phyloP scores from a whole-genome alignment of 2,888 invertebrate genomes.

The Drosophila siamana region DNA sequence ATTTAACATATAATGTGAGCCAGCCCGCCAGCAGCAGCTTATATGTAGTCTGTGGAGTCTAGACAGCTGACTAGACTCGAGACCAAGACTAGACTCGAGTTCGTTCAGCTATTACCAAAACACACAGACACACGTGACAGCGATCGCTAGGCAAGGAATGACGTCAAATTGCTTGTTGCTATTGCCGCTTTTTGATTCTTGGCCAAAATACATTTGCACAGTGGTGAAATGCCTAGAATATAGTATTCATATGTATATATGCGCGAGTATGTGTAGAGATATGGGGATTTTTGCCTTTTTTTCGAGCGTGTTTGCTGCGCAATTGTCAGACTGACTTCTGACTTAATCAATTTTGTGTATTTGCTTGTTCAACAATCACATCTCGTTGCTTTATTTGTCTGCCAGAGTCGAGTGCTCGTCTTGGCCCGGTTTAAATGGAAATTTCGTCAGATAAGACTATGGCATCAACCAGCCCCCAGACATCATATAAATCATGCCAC shows the following conservation, averaged over 20 bases:
- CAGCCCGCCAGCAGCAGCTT: too few relatives aligned
- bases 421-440: constrained; percentile 11
- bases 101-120: constrained; percentile 16
- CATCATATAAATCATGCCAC: constrained; percentile 22
- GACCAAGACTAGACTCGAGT: background rate
- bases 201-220: constrained; percentile 61
- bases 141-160: constrained; percentile 30
- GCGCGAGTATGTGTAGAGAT: constrained; percentile 6
- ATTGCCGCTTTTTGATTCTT: constrained; percentile 36
- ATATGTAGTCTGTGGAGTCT: constrained; percentile 20
- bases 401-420: constrained; percentile 17
- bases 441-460: constrained; percentile 10
- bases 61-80: constrained; percentile 38
- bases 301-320: constrained; percentile 54
- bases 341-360: constrained; percentile 40
- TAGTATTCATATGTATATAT: constrained; percentile 11
- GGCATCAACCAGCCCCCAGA: constrained; percentile 36
- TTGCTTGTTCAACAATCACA: constrained; percentile 53
- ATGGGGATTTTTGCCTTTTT: constrained; percentile 20
- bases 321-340: constrained; percentile 58
- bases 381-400: constrained; percentile 49
- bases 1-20: constrained; percentile 1
- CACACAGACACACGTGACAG: constrained; percentile 47
- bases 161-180: constrained; percentile 62
- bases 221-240: constrained; percentile 63